Evolutionary conservation across 1,140 invertebrate genomes (phyloP), one percentile per base, ranked within the genome.

Genomic region (Heliconius congener): DNA sequence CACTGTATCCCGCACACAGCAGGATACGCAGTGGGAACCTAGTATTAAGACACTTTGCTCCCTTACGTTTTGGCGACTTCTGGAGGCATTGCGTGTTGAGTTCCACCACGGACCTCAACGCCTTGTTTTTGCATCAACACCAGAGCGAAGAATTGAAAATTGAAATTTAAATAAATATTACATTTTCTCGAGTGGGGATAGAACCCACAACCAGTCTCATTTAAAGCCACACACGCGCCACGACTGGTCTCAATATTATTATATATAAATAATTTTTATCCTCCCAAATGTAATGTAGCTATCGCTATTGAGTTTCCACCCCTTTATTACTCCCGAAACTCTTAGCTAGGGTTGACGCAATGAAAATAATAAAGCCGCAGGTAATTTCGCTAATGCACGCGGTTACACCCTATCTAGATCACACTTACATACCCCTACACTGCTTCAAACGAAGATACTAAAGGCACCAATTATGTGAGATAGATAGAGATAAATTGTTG

Each of bases 341-440:
- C 82, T 83, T 83, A 77, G 77, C 84, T 82, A 84, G 82, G 86
- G 87, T 86, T 90, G 87, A 91, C 86, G 84, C 88, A 93, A 91
- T 93, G 92, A 92, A 92, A 93, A 94, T 92, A 92, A 93, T 91
- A 92, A 89, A 91, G 88, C 86, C 84, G 84, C 84, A 87, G 88
- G 91, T 91, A 92, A 92, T 94, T 93, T 94, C 85, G 87, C 91
- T 92, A 93, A 94, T 94, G 92, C 89, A 93, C 83, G 92, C 84
- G 92, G 92, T 94, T 92, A 88, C 87, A 86, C 86, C 84, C 90
- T 93, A 90, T 94, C 91, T 91, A 86, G 89, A 91, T 92, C 85
- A 86, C 88, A 89, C 89, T 89, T 91, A 88, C 84, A 87, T 85
- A 83, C 81, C 76, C 81, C 79, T 83, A 60, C 85, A 74, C 73